phyloP scores from a whole-genome alignment of 2,888 invertebrate genomes.

The Himalopsyche tibetana region DNA sequence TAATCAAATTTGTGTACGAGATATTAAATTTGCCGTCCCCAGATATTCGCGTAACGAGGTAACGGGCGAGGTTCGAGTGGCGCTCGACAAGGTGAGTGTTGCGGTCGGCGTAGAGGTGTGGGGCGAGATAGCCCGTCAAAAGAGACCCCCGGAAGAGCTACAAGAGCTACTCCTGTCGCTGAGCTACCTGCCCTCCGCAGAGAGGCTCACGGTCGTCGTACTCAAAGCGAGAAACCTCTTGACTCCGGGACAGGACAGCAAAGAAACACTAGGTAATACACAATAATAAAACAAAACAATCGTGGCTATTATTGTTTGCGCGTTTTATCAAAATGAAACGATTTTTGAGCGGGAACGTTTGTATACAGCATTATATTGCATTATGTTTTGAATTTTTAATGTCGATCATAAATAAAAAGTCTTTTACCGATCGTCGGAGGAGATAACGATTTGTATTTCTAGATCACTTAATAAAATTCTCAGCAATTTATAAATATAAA shows the following conservation, averaged over 20 bases:
- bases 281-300: neutral
- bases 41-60: conserved; percentile 92
- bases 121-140: conserved; percentile 90
- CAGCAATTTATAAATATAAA: too few relatives aligned
- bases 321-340: neutral
- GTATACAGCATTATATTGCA: too few relatives aligned
- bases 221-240: conserved; percentile 91
- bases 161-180: conserved; percentile 90
- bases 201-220: conserved; percentile 88
- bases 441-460: too few relatives aligned
- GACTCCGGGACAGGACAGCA: conserved; percentile 79
- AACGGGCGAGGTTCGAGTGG: conserved; percentile 89
- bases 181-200: conserved; percentile 92
- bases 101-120: conserved; percentile 88
- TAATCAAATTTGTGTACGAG: neutral
- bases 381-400: too few relatives aligned
- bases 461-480: too few relatives aligned
- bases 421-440: too few relatives aligned
- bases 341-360: neutral
- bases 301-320: neutral
- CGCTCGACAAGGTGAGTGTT: conserved; percentile 87
- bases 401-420: too few relatives aligned
- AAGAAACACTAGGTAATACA: conserved; percentile 79
- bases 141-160: conserved; percentile 87
- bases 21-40: conserved; percentile 52